Conservation (phyloP, 2,888 invertebrate species). For the Tachina fera region DNA sequence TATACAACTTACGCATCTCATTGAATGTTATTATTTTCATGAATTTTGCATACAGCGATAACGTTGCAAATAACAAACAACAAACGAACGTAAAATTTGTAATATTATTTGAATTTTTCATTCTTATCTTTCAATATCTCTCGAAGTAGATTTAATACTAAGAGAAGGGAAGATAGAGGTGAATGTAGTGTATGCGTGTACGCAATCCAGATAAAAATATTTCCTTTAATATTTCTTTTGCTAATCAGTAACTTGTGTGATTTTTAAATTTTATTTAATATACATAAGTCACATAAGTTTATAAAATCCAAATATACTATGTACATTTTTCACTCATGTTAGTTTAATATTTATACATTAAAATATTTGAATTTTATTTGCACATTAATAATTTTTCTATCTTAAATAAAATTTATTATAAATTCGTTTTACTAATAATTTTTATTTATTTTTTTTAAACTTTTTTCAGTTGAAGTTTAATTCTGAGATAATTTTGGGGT, state of each 20-base stretch:
- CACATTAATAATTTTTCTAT: not conserved
- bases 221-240: not conserved
- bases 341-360: conserved; percentile 1
- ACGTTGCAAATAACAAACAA: conserved; percentile 18
- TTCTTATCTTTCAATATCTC: conserved; percentile 49
- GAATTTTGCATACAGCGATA: conserved; percentile 61
- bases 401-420: conserved; percentile 1
- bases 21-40: conserved; percentile 55
- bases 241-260: conserved; percentile 50
- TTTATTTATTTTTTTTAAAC: not conserved
- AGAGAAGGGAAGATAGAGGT: not conserved
- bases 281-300: conserved; percentile 33
- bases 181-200: not conserved
- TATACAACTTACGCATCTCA: conserved; percentile 43
- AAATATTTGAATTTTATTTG: conserved; percentile 43
- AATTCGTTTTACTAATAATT: conserved; percentile 23
- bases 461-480: not conserved
- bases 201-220: conserved; percentile 34
- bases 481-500: too few relatives aligned
- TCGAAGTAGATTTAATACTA: conserved; percentile 25
- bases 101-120: conserved; percentile 60
- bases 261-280: conserved; percentile 25
- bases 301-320: conserved; percentile 6
- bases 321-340: not conserved
- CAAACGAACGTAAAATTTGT: conserved; percentile 44